Percentiles rank a stretch among this genome's conserved stretches.
Evolutionary conservation across 2,797 vertebrate species (phyloP).

Genomic region (Smutsia temminckii): DNA sequence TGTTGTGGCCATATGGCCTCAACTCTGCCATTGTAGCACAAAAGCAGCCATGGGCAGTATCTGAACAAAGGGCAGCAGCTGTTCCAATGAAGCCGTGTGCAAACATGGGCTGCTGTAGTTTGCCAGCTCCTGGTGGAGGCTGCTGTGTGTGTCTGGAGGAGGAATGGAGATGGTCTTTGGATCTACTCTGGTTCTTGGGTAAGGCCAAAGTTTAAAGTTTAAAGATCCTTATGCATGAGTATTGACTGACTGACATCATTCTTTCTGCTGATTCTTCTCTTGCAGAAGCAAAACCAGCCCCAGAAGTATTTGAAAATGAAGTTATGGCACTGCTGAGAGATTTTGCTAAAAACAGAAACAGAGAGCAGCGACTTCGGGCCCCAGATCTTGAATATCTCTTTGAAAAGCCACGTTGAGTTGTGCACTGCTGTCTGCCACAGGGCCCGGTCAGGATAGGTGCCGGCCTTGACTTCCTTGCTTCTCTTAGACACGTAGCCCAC

Average conservation of each 20-base stretch:
- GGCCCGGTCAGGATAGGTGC: fast-evolving
- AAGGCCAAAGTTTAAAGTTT: fast-evolving
- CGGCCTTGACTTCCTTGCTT: neutral
- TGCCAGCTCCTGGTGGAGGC: neutral
- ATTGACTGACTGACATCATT: neutral
- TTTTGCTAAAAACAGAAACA: slow-evolving; percentile 93
- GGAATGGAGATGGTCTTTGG: neutral
- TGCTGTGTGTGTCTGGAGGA: fast-evolving
- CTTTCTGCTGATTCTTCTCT: slow-evolving; percentile 50
- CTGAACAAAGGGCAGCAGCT: neutral
- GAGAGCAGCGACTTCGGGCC: slow-evolving; percentile 93
- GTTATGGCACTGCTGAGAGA: slow-evolving; percentile 94
- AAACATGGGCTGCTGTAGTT: neutral
- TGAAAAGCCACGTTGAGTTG: slow-evolving; percentile 67
- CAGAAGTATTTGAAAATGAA: slow-evolving; percentile 91
- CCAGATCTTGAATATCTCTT: slow-evolving; percentile 94
- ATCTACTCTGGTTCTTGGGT: neutral
- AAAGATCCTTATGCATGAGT: fast-evolving
- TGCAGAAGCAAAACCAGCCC: slow-evolving; percentile 91
- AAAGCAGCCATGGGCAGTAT: fast-evolving
- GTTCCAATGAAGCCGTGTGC: fast-evolving
- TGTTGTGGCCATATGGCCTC: fast-evolving
- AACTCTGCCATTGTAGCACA: neutral
- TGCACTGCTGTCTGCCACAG: fast-evolving
- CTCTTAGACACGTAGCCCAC: neutral